phyloP scores from a whole-genome alignment of 2,797 vertebrate genomes.

The Protosalanx chinensis region DNA sequence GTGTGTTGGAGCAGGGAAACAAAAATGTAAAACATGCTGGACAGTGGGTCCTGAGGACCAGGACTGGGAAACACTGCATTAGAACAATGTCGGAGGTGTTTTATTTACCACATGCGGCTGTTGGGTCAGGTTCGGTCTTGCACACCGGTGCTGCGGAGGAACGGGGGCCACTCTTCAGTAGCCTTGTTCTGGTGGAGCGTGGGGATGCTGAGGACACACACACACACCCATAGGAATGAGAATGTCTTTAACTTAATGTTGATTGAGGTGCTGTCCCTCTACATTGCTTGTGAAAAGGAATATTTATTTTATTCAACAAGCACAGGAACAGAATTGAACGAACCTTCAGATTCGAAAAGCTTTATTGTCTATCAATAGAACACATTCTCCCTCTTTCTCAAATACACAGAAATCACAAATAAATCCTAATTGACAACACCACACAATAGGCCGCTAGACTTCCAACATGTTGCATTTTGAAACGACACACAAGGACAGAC shows the following conservation, averaged over 20 bases:
- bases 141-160: conserved; percentile 55
- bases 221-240: no score
- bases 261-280: no score
- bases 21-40: no score
- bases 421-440: neutral
- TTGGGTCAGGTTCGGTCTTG: conserved; percentile 74
- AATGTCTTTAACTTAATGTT: no score
- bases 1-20: no score
- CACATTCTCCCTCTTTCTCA: no score
- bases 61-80: no score
- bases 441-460: no score
- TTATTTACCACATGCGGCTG: conserved; percentile 47
- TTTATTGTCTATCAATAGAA: conserved; percentile 9
- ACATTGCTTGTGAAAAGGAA: no score
- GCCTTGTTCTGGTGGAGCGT: conserved; percentile 21
- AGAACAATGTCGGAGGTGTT: neutral
- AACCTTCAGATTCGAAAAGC: no score
- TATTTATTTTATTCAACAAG: neutral
- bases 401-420: neutral
- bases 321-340: neutral
- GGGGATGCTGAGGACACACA: conserved; percentile 24
- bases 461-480: neutral
- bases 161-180: neutral
- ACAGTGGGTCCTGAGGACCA: no score
- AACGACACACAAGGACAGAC: neutral